Evolutionary conservation across 1,140 invertebrate species (phyloP).

Genomic region (Zaprionus gabonicus): DNA sequence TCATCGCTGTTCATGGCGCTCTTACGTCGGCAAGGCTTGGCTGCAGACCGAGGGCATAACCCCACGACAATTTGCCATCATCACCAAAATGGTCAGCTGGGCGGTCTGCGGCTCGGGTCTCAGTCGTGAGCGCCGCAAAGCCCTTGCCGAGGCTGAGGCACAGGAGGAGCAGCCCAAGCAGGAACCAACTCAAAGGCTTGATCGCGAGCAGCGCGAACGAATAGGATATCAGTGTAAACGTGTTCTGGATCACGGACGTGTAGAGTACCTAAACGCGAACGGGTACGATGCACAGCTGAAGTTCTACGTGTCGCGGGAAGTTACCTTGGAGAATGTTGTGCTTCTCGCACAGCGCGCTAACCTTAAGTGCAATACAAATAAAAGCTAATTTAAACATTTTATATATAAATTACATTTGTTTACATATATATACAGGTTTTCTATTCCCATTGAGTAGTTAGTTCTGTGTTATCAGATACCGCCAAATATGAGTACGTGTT

Average conservation of each 20-base stretch:
- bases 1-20: conserved; percentile 90
- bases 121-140: conserved; percentile 84
- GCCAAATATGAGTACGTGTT: background rate
- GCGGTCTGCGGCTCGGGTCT: conserved; percentile 90
- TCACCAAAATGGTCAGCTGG: conserved; percentile 93
- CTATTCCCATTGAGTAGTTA: background rate
- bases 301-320: conserved; percentile 87
- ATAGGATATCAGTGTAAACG: conserved; percentile 91
- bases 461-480: background rate
- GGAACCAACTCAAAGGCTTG: conserved; percentile 68
- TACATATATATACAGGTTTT: background rate
- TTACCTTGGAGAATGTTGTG: conserved; percentile 92
- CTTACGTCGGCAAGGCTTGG: conserved; percentile 89
- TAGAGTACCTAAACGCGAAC: conserved; percentile 87
- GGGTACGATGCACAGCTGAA: conserved; percentile 87
- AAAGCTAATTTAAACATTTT: conserved; percentile 23
- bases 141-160: conserved; percentile 74
- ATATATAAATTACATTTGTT: background rate
- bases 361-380: conserved; percentile 31
- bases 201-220: conserved; percentile 86
- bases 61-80: conserved; percentile 89
- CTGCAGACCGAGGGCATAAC: conserved; percentile 86
- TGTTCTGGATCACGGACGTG: conserved; percentile 90
- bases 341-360: conserved; percentile 85
- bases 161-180: conserved; percentile 58